Evolutionary conservation across 2,888 invertebrate genomes (phyloP).

Genomic region (Melanargia galathea): DNA sequence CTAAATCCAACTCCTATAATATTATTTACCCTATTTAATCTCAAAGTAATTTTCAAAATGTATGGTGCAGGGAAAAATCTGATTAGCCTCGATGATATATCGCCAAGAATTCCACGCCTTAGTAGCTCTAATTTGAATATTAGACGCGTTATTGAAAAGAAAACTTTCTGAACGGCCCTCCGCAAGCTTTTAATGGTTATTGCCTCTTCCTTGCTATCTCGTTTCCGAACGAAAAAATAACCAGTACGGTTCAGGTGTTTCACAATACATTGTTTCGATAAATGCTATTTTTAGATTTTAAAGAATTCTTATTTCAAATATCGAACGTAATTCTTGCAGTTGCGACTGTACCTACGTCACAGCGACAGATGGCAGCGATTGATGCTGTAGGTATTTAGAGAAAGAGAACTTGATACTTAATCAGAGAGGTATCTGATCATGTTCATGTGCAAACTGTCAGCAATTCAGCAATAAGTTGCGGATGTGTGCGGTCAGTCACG

Average conservation of each 20-base stretch:
- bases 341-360: too few relatives aligned
- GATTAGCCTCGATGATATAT: slow-evolving; percentile 80
- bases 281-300: slow-evolving; percentile 20
- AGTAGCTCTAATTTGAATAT: slow-evolving; percentile 80
- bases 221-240: slow-evolving; percentile 52
- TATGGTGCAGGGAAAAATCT: slow-evolving; percentile 67
- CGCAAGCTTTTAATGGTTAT: slow-evolving; percentile 79
- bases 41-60: slow-evolving; percentile 63
- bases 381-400: too few relatives aligned
- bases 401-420: too few relatives aligned
- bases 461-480: too few relatives aligned
- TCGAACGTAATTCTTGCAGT: too few relatives aligned
- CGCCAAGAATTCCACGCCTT: slow-evolving; percentile 72
- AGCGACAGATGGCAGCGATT: too few relatives aligned
- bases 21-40: slow-evolving; percentile 61
- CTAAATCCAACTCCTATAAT: slow-evolving; percentile 34
- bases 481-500: too few relatives aligned
- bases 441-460: too few relatives aligned
- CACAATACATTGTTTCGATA: slow-evolving; percentile 30
- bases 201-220: slow-evolving; percentile 64
- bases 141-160: slow-evolving; percentile 82
- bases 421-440: too few relatives aligned
- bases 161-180: slow-evolving; percentile 75
- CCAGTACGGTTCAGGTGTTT: slow-evolving; percentile 56
- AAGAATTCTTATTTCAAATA: slow-evolving; percentile 11